These are phyloP conservation scores for Zaprionus lachaisei DNA, from an alignment of 1,140 invertebrate species.

Conservation along the genomic window DNA sequence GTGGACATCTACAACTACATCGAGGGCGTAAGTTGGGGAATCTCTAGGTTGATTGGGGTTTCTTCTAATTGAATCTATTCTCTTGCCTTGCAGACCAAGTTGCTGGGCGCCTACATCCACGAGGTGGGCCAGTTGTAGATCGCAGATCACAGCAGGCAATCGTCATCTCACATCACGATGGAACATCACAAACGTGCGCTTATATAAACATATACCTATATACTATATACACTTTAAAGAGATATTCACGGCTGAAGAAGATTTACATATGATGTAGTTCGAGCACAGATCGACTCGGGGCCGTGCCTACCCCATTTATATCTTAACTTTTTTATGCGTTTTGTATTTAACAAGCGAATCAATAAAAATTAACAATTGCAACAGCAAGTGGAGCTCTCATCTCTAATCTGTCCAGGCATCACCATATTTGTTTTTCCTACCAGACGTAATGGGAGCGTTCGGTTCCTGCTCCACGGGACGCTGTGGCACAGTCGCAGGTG, in stretches of 20 bases:
- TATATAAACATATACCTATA: constrained; percentile 16
- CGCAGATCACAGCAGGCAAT: constrained; percentile 4
- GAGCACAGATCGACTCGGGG: not conserved
- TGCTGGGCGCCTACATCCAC: constrained; percentile 93
- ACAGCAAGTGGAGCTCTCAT: not conserved
- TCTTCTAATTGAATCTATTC: not conserved
- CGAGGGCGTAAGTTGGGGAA: constrained; percentile 90
- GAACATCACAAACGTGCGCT: constrained; percentile 63
- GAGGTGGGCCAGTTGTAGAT: constrained; percentile 87
- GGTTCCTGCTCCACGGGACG: constrained; percentile 20
- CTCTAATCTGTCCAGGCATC: constrained; percentile 75
- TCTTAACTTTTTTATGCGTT: constrained; percentile 23
- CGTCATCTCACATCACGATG: constrained; percentile 24
- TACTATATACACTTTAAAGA: constrained; percentile 6
- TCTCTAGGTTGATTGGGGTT: not conserved
- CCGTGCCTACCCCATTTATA: not conserved
- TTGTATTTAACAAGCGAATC: constrained; percentile 51
- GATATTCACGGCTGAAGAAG: not conserved
- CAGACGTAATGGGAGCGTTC: constrained; percentile 1
- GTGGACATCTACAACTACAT: constrained; percentile 96
- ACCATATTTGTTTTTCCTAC: constrained; percentile 76
- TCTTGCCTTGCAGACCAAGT: constrained; percentile 90
- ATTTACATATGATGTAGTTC: not conserved
- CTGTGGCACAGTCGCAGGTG: constrained; percentile 52
- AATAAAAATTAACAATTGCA: constrained; percentile 50